A percentile compares a stretch with the other conserved stretches of the same genome.
These are phyloP conservation scores for Emydocephalus ijimae DNA, from an alignment of 2,113 vertebrate genomes.

Conservation along the genomic window DNA sequence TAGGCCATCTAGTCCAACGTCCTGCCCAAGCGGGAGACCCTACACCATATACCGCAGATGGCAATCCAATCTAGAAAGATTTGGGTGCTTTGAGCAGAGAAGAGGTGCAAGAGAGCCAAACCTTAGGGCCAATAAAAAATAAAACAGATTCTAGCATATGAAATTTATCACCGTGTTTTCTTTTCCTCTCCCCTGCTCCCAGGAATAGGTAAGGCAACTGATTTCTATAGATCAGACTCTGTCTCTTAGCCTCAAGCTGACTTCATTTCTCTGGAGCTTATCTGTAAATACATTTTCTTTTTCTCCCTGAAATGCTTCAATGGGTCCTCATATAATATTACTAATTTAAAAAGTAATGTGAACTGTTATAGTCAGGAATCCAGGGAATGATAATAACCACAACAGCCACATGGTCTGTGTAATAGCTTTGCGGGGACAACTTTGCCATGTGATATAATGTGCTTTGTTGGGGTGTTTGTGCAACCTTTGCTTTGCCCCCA, in stretches of 20 bases:
- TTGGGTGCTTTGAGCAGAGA: neutral
- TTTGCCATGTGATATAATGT: neutral
- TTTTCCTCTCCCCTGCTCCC: neutral
- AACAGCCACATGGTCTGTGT: neutral
- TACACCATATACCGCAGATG: too few relatives aligned
- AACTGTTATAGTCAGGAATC: slow-evolving; percentile 67
- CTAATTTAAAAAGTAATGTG: slow-evolving; percentile 3
- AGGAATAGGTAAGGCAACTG: neutral
- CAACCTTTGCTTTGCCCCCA: slow-evolving; percentile 61
- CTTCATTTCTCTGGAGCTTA: slow-evolving; percentile 46
- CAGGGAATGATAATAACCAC: slow-evolving; percentile 7
- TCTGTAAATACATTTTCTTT: slow-evolving; percentile 38
- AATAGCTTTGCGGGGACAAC: neutral
- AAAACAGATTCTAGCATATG: neutral
- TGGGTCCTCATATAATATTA: neutral
- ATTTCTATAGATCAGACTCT: neutral
- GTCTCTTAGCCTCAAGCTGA: slow-evolving; percentile 38
- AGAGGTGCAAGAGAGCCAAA: neutral
- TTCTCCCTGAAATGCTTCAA: neutral
- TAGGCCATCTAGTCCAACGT: too few relatives aligned
- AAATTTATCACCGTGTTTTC: neutral
- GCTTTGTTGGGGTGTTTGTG: slow-evolving; percentile 29
- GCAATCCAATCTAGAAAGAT: neutral
- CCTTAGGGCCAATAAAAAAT: too few relatives aligned
- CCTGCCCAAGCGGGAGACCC: too few relatives aligned